Evolutionary conservation across 2,888 invertebrate species (phyloP).

Genomic region (Parascotia fuliginaria): DNA sequence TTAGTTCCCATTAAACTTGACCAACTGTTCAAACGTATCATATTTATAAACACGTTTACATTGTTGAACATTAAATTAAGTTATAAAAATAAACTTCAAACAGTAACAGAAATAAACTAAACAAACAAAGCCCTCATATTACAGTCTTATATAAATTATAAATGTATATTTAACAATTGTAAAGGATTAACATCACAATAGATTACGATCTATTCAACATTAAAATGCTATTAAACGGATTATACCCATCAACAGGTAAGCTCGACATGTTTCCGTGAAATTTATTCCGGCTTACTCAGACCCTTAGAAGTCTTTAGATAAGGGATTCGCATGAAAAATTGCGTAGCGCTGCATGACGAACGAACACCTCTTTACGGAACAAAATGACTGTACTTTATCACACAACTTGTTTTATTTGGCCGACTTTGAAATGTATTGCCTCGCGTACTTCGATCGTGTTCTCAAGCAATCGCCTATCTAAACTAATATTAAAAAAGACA

Average conservation of each 20-base stretch:
- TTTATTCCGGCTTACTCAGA: slow-evolving; percentile 40
- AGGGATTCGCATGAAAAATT: slow-evolving; percentile 63
- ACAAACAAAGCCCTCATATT: too few species aligned
- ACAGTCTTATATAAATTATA: too few species aligned
- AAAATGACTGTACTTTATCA: slow-evolving; percentile 66
- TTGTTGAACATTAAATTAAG: too few species aligned
- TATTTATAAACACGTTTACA: too few species aligned
- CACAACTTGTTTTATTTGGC: slow-evolving; percentile 60
- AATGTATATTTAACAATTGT: background rate
- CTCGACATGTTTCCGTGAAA: slow-evolving; percentile 11
- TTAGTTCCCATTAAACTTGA: too few species aligned
- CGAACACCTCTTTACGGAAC: slow-evolving; percentile 55
- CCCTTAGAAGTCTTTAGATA: slow-evolving; percentile 41
- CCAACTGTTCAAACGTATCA: too few species aligned
- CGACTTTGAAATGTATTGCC: slow-evolving; percentile 53
- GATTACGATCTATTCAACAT: background rate
- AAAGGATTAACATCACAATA: background rate
- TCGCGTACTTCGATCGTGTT: slow-evolving; percentile 40
- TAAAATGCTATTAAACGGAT: slow-evolving; percentile 1
- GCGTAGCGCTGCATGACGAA: slow-evolving; percentile 58
- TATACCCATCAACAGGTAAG: slow-evolving; percentile 11
- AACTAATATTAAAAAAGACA: slow-evolving; percentile 49
- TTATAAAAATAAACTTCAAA: too few species aligned
- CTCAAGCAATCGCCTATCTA: slow-evolving; percentile 43
- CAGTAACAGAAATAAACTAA: too few species aligned